Base-by-base conservation (phyloP, 2,797 vertebrate genomes). In the Helostoma temminkii region DNA sequence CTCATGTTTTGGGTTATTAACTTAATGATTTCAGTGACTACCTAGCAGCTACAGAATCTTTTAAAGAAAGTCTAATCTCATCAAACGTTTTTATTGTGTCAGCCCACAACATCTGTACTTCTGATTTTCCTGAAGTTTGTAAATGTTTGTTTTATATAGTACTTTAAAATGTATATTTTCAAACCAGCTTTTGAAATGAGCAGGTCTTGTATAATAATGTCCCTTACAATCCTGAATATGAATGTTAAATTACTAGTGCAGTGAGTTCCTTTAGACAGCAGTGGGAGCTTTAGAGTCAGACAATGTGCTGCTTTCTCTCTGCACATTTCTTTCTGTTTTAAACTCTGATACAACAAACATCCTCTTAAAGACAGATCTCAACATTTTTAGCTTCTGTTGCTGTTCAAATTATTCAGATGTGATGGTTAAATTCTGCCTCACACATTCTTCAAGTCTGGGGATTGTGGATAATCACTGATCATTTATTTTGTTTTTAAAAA, bases 241-340 rank as follows among this genome's bases (percentile, higher is more conserved):
- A 63, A 68, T 47, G 16, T 61, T n/a, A 71, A 63, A 64, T 76
- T 36, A 72, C 74, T 74, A 71, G 67, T 90, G 92, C 73, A 91
- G 74, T 93, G 64, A 85, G 82, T 72, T 68, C 15, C 64, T 90
- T 91, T 59, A 80, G 64, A 88, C 93, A 92, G 89, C 87, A 94
- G 93, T 92, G 91, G 92, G 91, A 86, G 92, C 92, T 90, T 85
- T 82, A 82, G 90, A 88, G 85, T 83, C 87, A 72, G 37, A 73
- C 63, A 65, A 54, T 11, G 46, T 32, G 45, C 41, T 47, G 49
- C 12, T 19, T 55, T 56, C 46, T 60, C 52, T 37, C 63, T 61
- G 21, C 36, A 41, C 19, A 54, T 61, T 60, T 54, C 15, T 30
- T 15, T 78, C 56, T 56, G 56, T 85, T 77, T 81, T 37, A 46